Base-by-base conservation (phyloP, 2,113 vertebrate genomes). In the Labrus mixtus region DNA sequence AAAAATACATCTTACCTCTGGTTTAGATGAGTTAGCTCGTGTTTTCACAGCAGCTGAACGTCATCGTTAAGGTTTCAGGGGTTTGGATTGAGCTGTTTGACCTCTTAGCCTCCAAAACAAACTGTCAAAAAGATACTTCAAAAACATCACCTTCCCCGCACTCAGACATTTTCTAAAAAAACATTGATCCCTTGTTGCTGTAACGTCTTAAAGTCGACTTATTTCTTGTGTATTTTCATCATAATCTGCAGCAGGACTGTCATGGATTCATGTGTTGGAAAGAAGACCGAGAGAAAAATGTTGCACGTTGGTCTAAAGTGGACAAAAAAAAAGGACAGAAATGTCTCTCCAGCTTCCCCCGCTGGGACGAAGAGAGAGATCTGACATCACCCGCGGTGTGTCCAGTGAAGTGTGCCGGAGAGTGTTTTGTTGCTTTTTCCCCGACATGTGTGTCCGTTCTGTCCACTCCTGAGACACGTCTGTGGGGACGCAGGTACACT, bases 361-460 rank as follows among this genome's bases (percentile, higher is more conserved):
- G 16, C 15, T 37, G 84, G 81, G 82, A 84, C 64, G 29, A 19
- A 53, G 36, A 58, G 10, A n/a, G 70, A 64, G 56, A 65, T 20
- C 15, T 43, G 46, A 50, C 67, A 46, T 86, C n/a, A n/a, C 41
- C 65, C 58, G 41, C 71, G 76, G 15, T 19, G 37, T 61, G 76
- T 79, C 64, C 82, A 78, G 13, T 89, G 51, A 85, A 88, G 89
- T 84, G 88, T 87, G 83, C 58, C 65, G 19, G 20, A 15, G 56
- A 84, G 66, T 87, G 86, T 86, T 89, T 90, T 88, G 80, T 82
- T 87, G 82, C 77, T 69, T 81, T 86, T 75, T 54, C 75, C 29
- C 51, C 37, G 45, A 76, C 83, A 85, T 1, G 22, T 76, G 74
- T 69, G 76, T n/a, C 53, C 55, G 69, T 51, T 66, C 71, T 71